phyloP scores from a whole-genome alignment of 2,888 invertebrate species.

The Therioaphis trifolii region DNA sequence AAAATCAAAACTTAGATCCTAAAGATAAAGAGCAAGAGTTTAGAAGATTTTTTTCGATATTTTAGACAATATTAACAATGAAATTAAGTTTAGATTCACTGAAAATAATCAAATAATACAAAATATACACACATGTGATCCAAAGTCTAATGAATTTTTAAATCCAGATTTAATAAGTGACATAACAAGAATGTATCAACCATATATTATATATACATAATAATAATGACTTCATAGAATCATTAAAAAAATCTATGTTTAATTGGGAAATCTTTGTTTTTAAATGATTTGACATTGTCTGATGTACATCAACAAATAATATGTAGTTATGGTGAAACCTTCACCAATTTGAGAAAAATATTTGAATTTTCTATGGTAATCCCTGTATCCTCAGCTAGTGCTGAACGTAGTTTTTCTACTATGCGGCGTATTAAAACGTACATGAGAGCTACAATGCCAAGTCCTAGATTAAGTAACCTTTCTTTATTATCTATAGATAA shows the following conservation, averaged over 20 bases:
- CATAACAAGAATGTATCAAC: slow-evolving; percentile 5
- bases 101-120: slow-evolving; percentile 1
- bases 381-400: too few species aligned
- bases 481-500: too few species aligned
- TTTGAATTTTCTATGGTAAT: slow-evolving; percentile 5
- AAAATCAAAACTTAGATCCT: background rate
- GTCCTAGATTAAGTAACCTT: too few species aligned
- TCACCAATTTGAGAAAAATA: slow-evolving; percentile 11
- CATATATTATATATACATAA: too few species aligned
- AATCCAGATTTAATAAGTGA: background rate
- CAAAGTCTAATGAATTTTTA: slow-evolving; percentile 6
- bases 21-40: background rate
- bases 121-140: background rate
- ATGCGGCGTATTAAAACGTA: too few species aligned
- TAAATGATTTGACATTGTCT: background rate
- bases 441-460: too few species aligned
- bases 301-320: slow-evolving; percentile 23
- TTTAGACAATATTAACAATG: background rate
- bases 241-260: slow-evolving; percentile 3
- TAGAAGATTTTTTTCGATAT: background rate
- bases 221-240: background rate
- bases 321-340: background rate
- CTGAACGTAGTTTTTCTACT: too few species aligned
- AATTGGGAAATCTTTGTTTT: slow-evolving; percentile 5
- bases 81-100: background rate